These are phyloP conservation scores for Sebastes itinus DNA, from an alignment of 2,797 vertebrate species.

Conservation along the genomic window DNA sequence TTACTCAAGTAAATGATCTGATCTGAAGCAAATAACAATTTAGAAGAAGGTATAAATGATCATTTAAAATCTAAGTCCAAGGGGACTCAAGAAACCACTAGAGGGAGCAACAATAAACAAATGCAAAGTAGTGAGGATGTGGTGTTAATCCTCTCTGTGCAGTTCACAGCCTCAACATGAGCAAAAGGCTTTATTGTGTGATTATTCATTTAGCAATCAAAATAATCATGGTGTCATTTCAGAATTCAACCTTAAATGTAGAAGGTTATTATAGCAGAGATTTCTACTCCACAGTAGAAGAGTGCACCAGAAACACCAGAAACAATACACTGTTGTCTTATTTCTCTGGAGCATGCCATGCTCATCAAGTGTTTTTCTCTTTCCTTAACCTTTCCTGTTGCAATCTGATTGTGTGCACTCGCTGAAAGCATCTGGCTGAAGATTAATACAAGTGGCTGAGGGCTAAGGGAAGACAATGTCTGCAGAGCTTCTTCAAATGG, in stretches of 20 bases:
- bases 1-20: not conserved
- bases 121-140: slow-evolving; percentile 7
- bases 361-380: slow-evolving; percentile 14
- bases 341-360: not conserved
- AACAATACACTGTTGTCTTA: not conserved
- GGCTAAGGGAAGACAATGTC: slow-evolving; percentile 53
- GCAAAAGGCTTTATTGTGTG: not conserved
- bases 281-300: not conserved
- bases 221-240: not conserved
- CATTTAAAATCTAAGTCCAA: not conserved
- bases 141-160: not conserved
- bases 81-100: slow-evolving; percentile 15
- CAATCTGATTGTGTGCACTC: slow-evolving; percentile 12
- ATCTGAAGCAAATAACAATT: not conserved
- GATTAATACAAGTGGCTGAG: slow-evolving; percentile 52
- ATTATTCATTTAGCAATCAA: not conserved
- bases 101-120: slow-evolving; percentile 52
- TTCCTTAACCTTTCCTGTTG: slow-evolving; percentile 19
- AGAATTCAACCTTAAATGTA: not conserved
- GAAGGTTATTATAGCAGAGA: not conserved
- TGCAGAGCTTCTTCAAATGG: slow-evolving; percentile 60
- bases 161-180: not conserved
- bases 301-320: not conserved
- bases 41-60: not conserved
- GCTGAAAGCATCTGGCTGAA: slow-evolving; percentile 12